Evolutionary conservation across 2,797 vertebrate genomes (phyloP), one percentile per base, ranked within the genome.

Genomic region (Halcyon badia): DNA sequence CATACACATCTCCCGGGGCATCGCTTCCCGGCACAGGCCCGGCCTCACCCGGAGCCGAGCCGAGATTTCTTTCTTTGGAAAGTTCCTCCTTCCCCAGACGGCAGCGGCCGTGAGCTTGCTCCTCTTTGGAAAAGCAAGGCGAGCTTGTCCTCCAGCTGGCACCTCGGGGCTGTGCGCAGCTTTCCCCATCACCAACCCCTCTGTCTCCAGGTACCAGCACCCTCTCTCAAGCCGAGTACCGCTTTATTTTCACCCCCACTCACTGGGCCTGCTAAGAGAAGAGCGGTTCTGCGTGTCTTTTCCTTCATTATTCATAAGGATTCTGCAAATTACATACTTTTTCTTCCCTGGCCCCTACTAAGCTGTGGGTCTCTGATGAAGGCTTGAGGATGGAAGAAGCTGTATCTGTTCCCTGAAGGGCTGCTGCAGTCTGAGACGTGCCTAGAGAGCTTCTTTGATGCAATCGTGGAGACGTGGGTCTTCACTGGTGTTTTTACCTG

Each of bases 1-100:
- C 37, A 22, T 6, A 4, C 39, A 21, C 42, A 1, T 18, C 8
- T 7, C n/a, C 58, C 42, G 44, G 44, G 3, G 60, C 39, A 3
- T 42, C 6, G 5, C 37, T 18, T 35, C 86, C 16, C 16, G 1
- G 0, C 30, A 4, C 18, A 18, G 58, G 51, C 57, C 25, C 21
- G 75, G 56, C 83, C 84, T 87, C 79, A 65, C 84, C 35, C 1
- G 0, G 5, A 5, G 37, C 16, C 2, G 41, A 15, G 44, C 28
- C 2, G 1, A 11, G 25, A 3, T 31, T 37, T 19, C 60, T 14
- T 5, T 1, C 65, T 80, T 20, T 8, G 7, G 3, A 3, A 54
- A 84, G 66, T 15, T 65, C 81, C 48, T 89, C 35, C 49, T 87
- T 39, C 5, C 20, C 20, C 41, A 7, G 49, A 3, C 30, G 2